Base-by-base conservation (phyloP, 2,888 invertebrate species). In the Scelioninae gen. 2 region DNA sequence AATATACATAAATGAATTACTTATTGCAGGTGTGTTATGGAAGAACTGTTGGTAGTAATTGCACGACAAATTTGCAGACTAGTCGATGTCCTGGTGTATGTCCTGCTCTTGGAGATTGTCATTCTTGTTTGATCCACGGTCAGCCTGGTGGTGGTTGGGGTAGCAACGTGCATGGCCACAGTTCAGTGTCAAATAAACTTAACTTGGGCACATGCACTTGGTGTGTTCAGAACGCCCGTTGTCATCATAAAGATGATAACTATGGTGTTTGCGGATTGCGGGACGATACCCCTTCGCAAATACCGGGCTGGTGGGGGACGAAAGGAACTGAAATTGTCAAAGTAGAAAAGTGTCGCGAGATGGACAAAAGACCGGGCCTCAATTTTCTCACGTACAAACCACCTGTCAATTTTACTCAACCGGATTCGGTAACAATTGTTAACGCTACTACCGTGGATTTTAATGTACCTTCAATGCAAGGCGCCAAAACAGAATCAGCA, bases 201-300 rank as follows among this genome's bases (percentile, higher is more conserved):
- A 92, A 93, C 16, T 87, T 94, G 2, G 92, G 92, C 57, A 93
- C 94, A 78, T 96, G 95, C 82, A 93, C 92, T 39, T 97, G 97
- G 96, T 97, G 96, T 84, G 96, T 97, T 1, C 96, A 96, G 83
- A 95, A 95, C 82, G 95, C 95, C 0, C 89, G 93, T 39, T 97
- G 97, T 83, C 96, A 96, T 84, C 93, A 94, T 79, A 92, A 93
- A 81, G 93, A 94, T 81, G 94, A 93, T 84, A 93, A 92, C 83
- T 93, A 92, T 78, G 95, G 95, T 0, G 93, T 94, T 6, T 95
- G 95, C 79, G 95, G 95, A 0, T 82, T 89, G 37, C 86, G 90
- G 70, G 94, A 95, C 82, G 94, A 94, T 80, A 93, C 93, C 16
- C 93, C 93, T 0, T 93, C 93, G 6, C 93, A 93, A 82, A 92